These are phyloP conservation scores for Phocides pigmalion DNA, from an alignment of 1,140 invertebrate genomes.

Conservation along the genomic window DNA sequence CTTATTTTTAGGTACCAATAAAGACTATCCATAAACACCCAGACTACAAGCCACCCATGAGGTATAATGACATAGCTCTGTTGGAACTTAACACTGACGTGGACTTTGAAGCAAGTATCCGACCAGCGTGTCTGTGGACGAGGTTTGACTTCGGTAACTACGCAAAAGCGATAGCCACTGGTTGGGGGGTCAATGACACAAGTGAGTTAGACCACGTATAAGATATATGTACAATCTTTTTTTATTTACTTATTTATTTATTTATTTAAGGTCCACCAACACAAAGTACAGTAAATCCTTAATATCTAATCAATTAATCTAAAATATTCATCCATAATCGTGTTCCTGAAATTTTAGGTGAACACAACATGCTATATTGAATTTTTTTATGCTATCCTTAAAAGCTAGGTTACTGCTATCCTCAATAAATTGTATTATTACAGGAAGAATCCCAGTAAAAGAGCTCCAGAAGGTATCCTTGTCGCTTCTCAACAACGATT, in stretches of 20 bases:
- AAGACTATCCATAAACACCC: slow-evolving; percentile 57
- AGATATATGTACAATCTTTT: no score
- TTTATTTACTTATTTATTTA: neutral
- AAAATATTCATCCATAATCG: no score
- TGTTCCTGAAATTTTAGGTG: no score
- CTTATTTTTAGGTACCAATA: slow-evolving; percentile 56
- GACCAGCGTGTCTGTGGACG: slow-evolving; percentile 70
- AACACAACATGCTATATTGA: no score
- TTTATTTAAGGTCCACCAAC: no score
- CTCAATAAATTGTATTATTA: neutral
- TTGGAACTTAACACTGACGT: slow-evolving; percentile 60
- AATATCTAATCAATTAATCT: no score
- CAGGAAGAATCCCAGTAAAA: slow-evolving; percentile 72
- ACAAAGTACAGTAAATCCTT: no score
- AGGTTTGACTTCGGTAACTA: slow-evolving; percentile 41
- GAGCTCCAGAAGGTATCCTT: slow-evolving; percentile 88
- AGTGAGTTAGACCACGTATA: no score
- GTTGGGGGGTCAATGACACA: slow-evolving; percentile 62
- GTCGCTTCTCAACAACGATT: slow-evolving; percentile 82
- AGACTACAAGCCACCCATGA: slow-evolving; percentile 50
- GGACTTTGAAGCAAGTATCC: slow-evolving; percentile 50
- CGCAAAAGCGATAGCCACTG: slow-evolving; percentile 57
- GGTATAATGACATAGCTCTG: slow-evolving; percentile 68
- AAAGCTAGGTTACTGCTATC: no score
- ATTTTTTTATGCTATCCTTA: no score